phyloP scores from a whole-genome alignment of 1,140 invertebrate genomes.

The Achroia grisella region DNA sequence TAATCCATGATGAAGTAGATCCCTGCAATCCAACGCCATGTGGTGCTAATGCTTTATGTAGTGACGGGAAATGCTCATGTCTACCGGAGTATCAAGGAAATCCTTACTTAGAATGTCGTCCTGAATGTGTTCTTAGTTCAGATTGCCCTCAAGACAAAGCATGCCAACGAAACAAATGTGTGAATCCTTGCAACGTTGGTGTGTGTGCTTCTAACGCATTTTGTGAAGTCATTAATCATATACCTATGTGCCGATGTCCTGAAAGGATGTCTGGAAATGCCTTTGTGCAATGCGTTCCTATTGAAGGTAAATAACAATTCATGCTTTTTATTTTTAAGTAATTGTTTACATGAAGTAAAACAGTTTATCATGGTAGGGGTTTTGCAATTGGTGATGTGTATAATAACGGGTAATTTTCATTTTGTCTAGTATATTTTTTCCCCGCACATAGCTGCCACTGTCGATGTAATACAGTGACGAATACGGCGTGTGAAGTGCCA shows the following conservation, averaged over 20 bases:
- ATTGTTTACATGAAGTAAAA: too few relatives aligned
- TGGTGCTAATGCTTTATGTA: conserved; percentile 80
- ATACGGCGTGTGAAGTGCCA: too few relatives aligned
- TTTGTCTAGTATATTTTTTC: too few relatives aligned
- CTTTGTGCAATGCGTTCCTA: conserved; percentile 77
- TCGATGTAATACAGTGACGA: too few relatives aligned
- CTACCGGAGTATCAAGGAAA: conserved; percentile 75
- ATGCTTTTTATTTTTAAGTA: neutral
- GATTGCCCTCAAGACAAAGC: conserved; percentile 76
- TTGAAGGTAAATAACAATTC: conserved; percentile 68
- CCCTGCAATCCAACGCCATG: conserved; percentile 83
- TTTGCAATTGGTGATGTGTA: too few relatives aligned
- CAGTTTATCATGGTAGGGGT: too few relatives aligned
- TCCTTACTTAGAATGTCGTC: conserved; percentile 76
- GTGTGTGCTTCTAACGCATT: conserved; percentile 80
- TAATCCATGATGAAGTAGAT: conserved; percentile 64
- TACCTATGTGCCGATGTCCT: conserved; percentile 80
- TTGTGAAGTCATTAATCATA: conserved; percentile 80
- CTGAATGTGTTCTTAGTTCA: conserved; percentile 77
- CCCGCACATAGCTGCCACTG: too few relatives aligned
- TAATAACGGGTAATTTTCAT: too few relatives aligned
- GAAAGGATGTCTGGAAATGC: conserved; percentile 82
- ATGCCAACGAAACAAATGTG: conserved; percentile 77
- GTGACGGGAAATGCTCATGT: conserved; percentile 80
- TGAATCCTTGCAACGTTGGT: conserved; percentile 76